Percentiles rank a stretch among this genome's conserved stretches.
These are phyloP conservation scores for Tachysurus fulvidraco DNA, from an alignment of 2,113 vertebrate genomes.

Conservation along the genomic window DNA sequence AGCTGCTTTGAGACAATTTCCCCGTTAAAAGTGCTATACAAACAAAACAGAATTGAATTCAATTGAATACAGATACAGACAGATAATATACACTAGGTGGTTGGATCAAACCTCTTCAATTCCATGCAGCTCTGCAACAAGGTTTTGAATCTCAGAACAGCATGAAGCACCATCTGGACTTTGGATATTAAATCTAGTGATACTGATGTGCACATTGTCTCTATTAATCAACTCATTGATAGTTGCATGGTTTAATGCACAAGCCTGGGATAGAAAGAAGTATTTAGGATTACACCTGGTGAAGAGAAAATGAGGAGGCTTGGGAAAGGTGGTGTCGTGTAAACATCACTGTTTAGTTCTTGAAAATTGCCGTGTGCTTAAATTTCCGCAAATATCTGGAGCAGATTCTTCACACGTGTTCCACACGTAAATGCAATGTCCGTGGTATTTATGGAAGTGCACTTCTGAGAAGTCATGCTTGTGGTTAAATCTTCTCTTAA, in stretches of 20 bases:
- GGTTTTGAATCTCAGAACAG: not conserved
- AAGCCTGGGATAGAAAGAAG: not conserved
- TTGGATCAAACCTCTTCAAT: not conserved
- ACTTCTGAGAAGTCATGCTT: conserved; percentile 30
- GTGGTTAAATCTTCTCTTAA: conserved; percentile 20
- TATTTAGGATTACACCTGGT: not conserved
- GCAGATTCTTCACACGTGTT: conserved; percentile 10
- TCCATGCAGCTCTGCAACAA: not conserved
- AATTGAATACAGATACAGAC: not conserved
- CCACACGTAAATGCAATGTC: not conserved
- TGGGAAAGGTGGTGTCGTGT: not conserved
- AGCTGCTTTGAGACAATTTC: too few relatives aligned
- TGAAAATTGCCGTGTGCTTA: conserved; percentile 2
- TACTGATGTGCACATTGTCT: not conserved
- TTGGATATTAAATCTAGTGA: not conserved
- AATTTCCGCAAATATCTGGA: conserved; percentile 27
- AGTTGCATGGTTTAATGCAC: not conserved
- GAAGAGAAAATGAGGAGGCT: not conserved
- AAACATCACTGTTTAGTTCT: conserved; percentile 20
- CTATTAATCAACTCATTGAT: not conserved
- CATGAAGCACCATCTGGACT: not conserved
- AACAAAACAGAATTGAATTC: too few relatives aligned
- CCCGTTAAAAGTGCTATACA: too few relatives aligned
- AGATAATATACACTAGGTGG: not conserved
- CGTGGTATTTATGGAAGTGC: conserved; percentile 16